These are phyloP conservation scores for Rosalia funebris DNA, from an alignment of 2,888 invertebrate genomes.

Conservation along the genomic window DNA sequence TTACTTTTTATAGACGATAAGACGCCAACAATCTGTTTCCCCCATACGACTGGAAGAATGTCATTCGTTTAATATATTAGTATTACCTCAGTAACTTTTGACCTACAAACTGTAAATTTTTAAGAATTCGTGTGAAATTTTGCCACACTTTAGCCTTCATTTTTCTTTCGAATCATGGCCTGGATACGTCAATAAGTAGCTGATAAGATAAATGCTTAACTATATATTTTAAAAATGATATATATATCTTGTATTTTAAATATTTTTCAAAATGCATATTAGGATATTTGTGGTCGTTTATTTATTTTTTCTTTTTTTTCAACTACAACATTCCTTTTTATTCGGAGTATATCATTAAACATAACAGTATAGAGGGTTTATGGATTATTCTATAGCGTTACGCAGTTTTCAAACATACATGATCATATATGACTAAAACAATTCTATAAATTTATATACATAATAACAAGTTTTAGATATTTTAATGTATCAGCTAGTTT, in stretches of 20 bases:
- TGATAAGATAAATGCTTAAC: conserved; percentile 23
- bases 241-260: conserved; percentile 24
- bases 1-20: too few relatives aligned
- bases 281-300: not conserved
- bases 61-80: too few relatives aligned
- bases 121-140: conserved; percentile 19
- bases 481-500: too few relatives aligned
- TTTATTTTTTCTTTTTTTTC: not conserved
- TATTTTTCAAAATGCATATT: conserved; percentile 14
- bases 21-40: too few relatives aligned
- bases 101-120: conserved; percentile 11
- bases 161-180: conserved; percentile 26
- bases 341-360: conserved; percentile 2
- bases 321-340: not conserved
- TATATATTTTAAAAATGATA: conserved; percentile 19
- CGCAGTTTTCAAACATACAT: too few relatives aligned
- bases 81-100: too few relatives aligned
- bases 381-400: not conserved
- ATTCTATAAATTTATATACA: too few relatives aligned
- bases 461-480: too few relatives aligned
- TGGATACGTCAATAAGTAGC: conserved; percentile 28
- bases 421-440: too few relatives aligned
- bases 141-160: conserved; percentile 25
- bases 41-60: too few relatives aligned
- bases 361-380: conserved; percentile 12